Percentiles rank a stretch among this genome's conserved stretches.
Conservation (phyloP, 2,113 vertebrate species). For the Herpailurus yagouaroundi region DNA sequence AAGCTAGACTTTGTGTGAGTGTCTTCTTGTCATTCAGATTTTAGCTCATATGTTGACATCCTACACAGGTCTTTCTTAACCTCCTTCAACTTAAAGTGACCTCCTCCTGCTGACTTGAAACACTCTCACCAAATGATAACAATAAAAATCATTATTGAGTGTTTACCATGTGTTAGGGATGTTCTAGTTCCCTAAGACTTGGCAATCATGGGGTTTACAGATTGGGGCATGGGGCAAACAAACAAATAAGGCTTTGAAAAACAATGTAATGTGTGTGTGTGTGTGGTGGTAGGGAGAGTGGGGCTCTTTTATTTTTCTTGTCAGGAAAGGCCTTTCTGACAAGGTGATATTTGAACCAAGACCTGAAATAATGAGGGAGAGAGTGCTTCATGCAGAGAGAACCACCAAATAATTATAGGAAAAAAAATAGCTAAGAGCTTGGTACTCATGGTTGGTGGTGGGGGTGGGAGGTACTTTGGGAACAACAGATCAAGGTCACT, state of each 20-base stretch:
- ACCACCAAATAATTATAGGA: not conserved
- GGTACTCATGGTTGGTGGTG: not conserved
- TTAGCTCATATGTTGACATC: not conserved
- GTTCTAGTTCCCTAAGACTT: not conserved
- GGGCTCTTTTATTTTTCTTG: too few relatives aligned
- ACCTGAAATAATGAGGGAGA: not conserved
- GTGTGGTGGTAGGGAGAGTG: rapidly evolving
- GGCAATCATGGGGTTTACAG: not conserved
- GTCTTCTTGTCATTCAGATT: not conserved
- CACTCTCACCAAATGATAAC: not conserved
- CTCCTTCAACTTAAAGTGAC: not conserved
- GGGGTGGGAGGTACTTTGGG: not conserved
- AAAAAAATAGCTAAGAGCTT: not conserved
- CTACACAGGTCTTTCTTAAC: not conserved
- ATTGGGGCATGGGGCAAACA: not conserved
- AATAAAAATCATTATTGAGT: not conserved
- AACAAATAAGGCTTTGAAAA: not conserved
- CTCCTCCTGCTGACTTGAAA: not conserved
- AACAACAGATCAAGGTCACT: not conserved
- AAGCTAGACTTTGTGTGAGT: not conserved
- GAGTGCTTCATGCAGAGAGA: not conserved
- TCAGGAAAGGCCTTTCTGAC: not conserved
- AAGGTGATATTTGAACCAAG: not conserved
- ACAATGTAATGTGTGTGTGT: not conserved
- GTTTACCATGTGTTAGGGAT: not conserved